These are phyloP conservation scores for Mesitornis unicolor DNA, from an alignment of 2,113 vertebrate species.

Conservation along the genomic window DNA sequence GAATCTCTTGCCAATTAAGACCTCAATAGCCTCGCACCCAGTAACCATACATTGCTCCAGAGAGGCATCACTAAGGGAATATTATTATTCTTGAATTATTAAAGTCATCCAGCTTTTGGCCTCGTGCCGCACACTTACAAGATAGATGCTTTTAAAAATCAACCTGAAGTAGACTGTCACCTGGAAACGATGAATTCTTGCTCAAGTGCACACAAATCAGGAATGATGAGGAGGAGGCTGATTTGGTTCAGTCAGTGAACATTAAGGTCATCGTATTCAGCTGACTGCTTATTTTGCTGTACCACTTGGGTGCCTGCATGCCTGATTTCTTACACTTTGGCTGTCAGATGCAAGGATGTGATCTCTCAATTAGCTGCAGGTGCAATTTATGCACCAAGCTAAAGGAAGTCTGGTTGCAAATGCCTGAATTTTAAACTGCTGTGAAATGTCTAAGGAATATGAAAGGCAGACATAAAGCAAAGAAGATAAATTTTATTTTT, in stretches of 20 bases:
- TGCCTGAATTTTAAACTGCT: not conserved
- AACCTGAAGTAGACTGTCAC: conserved; percentile 13
- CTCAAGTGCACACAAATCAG: not conserved
- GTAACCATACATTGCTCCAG: not conserved
- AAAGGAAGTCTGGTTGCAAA: not conserved
- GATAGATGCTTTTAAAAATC: conserved; percentile 22
- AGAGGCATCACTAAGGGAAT: not conserved
- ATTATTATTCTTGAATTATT: conserved; percentile 33
- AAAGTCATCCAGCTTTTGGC: conserved; percentile 10
- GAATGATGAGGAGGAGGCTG: not conserved
- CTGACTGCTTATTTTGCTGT: conserved; percentile 22
- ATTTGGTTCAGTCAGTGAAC: conserved; percentile 24
- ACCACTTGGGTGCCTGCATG: not conserved
- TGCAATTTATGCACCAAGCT: not conserved
- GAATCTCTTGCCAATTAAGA: conserved; percentile 8
- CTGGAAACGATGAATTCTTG: not conserved
- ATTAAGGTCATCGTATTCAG: conserved; percentile 8
- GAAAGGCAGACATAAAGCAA: not conserved
- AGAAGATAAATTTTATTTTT: not conserved
- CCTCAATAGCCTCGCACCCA: not conserved
- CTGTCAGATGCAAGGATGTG: not conserved
- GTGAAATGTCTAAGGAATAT: not conserved
- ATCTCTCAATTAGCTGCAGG: not conserved
- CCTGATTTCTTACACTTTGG: not conserved
- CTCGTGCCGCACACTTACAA: not conserved